A percentile compares a stretch with the other conserved stretches of the same genome.
These are phyloP conservation scores for Cossypha caffra DNA, from an alignment of 2,797 vertebrate species.

Conservation along the genomic window DNA sequence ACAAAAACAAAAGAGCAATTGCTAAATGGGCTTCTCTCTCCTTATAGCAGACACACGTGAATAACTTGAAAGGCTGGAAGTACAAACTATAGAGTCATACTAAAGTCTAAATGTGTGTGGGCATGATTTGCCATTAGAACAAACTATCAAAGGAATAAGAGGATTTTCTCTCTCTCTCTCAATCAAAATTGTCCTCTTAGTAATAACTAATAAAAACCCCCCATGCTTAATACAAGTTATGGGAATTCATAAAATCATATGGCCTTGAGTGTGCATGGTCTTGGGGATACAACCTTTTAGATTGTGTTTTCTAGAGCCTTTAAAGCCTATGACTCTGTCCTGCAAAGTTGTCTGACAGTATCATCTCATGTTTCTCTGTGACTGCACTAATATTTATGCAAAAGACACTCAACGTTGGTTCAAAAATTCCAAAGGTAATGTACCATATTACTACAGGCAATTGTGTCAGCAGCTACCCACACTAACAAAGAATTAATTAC, in stretches of 20 bases:
- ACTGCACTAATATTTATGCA: not conserved
- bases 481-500: not conserved
- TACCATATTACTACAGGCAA: not conserved
- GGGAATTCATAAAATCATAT: not conserved
- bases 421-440: not conserved
- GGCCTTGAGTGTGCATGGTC: not conserved
- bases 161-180: not conserved
- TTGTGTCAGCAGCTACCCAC: not conserved
- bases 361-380: not conserved
- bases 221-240: not conserved
- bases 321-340: not conserved
- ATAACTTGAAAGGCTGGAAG: not conserved
- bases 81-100: not conserved
- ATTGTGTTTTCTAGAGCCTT: not conserved
- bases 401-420: not conserved
- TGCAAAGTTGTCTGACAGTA: not conserved
- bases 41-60: not conserved
- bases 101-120: not conserved
- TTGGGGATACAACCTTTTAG: not conserved
- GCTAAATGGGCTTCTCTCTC: not conserved
- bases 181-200: not conserved
- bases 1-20: not conserved
- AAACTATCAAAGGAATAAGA: not conserved
- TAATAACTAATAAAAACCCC: rapidly evolving
- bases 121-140: not conserved